Percentiles rank a stretch among this genome's conserved stretches.
Evolutionary conservation across 2,113 vertebrate species (phyloP).

Genomic region (Sander lucioperca): DNA sequence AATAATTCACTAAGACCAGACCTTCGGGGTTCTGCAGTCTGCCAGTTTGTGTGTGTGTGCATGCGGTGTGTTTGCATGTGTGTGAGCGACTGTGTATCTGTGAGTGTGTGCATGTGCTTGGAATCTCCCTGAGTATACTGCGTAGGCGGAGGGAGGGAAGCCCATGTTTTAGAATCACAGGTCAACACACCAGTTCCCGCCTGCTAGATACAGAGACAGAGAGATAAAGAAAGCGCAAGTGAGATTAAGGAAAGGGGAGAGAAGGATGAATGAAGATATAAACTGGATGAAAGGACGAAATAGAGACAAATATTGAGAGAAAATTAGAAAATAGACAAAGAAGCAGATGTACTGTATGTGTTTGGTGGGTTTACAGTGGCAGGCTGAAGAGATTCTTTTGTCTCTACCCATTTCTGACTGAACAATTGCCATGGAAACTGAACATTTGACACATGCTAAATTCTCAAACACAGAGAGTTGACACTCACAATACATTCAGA

Average conservation of each 20-base stretch:
- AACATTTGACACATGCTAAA: slow-evolving; percentile 57
- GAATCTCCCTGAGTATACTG: slow-evolving; percentile 72
- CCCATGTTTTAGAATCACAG: slow-evolving; percentile 62
- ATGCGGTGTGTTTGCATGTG: slow-evolving; percentile 5
- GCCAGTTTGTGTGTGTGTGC: slow-evolving; percentile 45
- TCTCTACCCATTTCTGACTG: slow-evolving; percentile 36
- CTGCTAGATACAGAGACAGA: slow-evolving; percentile 32
- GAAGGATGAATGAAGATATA: slow-evolving; percentile 3
- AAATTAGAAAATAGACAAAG: background rate
- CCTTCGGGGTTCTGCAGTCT: slow-evolving; percentile 62
- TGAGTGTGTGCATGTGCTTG: slow-evolving; percentile 49
- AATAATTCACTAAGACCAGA: slow-evolving; percentile 78
- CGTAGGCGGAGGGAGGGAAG: slow-evolving; percentile 73
- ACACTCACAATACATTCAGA: slow-evolving; percentile 25
- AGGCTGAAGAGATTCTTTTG: slow-evolving; percentile 19
- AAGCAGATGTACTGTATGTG: background rate
- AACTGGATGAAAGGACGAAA: background rate
- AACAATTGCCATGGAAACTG: slow-evolving; percentile 76
- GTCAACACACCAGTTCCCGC: slow-evolving; percentile 43
- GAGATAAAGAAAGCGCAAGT: background rate
- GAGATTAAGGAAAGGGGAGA: slow-evolving; percentile 3
- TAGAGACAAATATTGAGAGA: background rate
- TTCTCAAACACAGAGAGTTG: slow-evolving; percentile 23
- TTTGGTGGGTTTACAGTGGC: slow-evolving; percentile 9
- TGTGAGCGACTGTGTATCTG: slow-evolving; percentile 7